Percentiles rank a stretch among this genome's conserved stretches.
These are phyloP conservation scores for Alloscopus bannaensis DNA, from an alignment of 2,888 invertebrate species.

Conservation along the genomic window DNA sequence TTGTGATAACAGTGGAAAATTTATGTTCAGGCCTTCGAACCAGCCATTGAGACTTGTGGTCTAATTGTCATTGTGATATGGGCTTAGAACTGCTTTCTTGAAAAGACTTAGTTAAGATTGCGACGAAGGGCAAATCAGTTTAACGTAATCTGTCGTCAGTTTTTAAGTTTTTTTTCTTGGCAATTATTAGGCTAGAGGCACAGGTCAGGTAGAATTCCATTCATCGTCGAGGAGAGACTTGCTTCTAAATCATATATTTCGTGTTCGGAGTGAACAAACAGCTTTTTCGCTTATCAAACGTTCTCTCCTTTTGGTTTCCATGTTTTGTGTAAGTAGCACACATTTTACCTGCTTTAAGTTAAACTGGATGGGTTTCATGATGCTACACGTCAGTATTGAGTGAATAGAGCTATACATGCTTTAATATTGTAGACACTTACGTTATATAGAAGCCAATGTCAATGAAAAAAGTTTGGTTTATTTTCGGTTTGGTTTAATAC, in stretches of 20 bases:
- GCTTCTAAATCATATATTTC: slow-evolving; percentile 6
- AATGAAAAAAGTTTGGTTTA: no score
- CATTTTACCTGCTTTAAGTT: slow-evolving; percentile 20
- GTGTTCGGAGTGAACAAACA: slow-evolving; percentile 3
- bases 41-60: slow-evolving; percentile 45
- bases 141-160: neutral
- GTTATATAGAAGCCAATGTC: no score
- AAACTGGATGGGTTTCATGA: slow-evolving; percentile 29
- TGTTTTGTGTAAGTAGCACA: neutral
- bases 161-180: neutral
- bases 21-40: slow-evolving; percentile 47
- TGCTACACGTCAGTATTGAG: slow-evolving; percentile 45
- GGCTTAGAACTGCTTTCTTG: slow-evolving; percentile 28
- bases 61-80: slow-evolving; percentile 52
- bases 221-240: neutral
- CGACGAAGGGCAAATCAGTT: slow-evolving; percentile 12
- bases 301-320: slow-evolving; percentile 5
- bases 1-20: slow-evolving; percentile 42
- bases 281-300: slow-evolving; percentile 9
- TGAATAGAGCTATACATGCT: slow-evolving; percentile 6
- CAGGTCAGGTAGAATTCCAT: no score
- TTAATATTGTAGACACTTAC: slow-evolving; percentile 30
- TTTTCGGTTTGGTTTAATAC: no score
- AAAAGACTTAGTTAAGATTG: slow-evolving; percentile 31
- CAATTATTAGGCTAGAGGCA: no score